These are phyloP conservation scores for Mormyrops attenuatus DNA, from an alignment of 2,797 vertebrate genomes.

Conservation along the genomic window DNA sequence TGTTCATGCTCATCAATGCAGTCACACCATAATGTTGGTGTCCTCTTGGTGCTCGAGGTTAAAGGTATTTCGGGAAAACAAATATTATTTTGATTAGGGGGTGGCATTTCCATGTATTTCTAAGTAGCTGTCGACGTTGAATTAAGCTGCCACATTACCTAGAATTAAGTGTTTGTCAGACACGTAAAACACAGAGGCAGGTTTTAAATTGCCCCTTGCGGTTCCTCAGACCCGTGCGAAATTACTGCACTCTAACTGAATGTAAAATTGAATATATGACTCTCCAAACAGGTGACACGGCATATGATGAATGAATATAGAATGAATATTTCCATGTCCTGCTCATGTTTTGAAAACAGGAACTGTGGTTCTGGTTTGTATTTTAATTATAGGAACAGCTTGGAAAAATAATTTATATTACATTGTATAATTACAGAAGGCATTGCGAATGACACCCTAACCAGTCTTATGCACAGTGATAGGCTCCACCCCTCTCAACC, in stretches of 20 bases:
- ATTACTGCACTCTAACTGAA: conserved; percentile 16
- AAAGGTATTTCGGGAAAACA: conserved; percentile 6
- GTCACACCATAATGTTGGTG: background rate
- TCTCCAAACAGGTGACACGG: background rate
- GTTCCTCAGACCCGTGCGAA: background rate
- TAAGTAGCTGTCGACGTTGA: conserved; percentile 4
- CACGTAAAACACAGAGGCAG: conserved; percentile 1
- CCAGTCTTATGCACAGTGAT: background rate
- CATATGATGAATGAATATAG: conserved; percentile 3
- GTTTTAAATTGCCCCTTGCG: background rate
- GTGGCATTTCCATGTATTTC: conserved; percentile 7
- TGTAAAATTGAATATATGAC: conserved; percentile 12
- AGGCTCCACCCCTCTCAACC: background rate
- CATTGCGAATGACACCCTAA: background rate
- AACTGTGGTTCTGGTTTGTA: background rate
- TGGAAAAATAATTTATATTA: background rate
- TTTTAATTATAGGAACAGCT: background rate
- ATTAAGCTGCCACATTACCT: background rate
- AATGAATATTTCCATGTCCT: conserved; percentile 5
- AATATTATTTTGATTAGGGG: background rate
- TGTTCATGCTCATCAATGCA: background rate
- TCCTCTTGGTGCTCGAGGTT: background rate
- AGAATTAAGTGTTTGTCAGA: conserved; percentile 7
- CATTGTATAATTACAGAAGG: conserved; percentile 2
- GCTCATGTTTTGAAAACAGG: background rate